Evolutionary conservation across 1,140 invertebrate genomes (phyloP), one percentile per base, ranked within the genome.

Genomic region (Aethina tumida): DNA sequence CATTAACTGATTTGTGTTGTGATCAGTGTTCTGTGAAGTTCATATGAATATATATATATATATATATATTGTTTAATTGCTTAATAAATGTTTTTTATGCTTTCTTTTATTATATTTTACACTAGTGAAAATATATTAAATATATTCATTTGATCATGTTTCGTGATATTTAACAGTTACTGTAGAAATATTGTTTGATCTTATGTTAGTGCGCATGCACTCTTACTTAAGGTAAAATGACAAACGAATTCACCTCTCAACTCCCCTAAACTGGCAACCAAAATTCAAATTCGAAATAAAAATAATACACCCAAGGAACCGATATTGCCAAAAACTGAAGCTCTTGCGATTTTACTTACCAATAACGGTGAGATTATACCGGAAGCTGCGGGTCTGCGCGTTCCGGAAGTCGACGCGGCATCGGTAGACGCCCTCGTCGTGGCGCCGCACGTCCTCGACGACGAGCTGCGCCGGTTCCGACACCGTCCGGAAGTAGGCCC

Each of bases 371-470:
- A 92, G 75, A 64, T 88, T 88, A 65, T 90, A 87, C 52, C 81
- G 74, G 55, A 85, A 83, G 60, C 83, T 89, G 52, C 83, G 74
- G 10, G 87, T 89, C 61, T 89, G 84, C 24, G 84, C 82, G 56
- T 85, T 86, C 36, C 79, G 69, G 66, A 90, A 93, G 67, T 93
- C 87, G 35, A 91, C 84, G 46, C 87, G n/a, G n/a, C n/a, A n/a
- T n/a, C n/a, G n/a, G n/a, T n/a, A n/a, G n/a, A 86, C 74, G 26
- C 86, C 86, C 55, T 87, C 83, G 63, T 93, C 88, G 58, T 81
- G 77, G 21, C 79, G 70, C 56, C 81, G 79, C 41, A 89, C 78
- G 63, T 85, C 79, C 51, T 84, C 73, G 36, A 87, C 67, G 47
- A 79, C 70, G 43, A 90, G 71, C 33, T 78, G 75, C 29, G 84